These are phyloP conservation scores for Parnassius apollo DNA, from an alignment of 2,888 invertebrate species.

Conservation along the genomic window DNA sequence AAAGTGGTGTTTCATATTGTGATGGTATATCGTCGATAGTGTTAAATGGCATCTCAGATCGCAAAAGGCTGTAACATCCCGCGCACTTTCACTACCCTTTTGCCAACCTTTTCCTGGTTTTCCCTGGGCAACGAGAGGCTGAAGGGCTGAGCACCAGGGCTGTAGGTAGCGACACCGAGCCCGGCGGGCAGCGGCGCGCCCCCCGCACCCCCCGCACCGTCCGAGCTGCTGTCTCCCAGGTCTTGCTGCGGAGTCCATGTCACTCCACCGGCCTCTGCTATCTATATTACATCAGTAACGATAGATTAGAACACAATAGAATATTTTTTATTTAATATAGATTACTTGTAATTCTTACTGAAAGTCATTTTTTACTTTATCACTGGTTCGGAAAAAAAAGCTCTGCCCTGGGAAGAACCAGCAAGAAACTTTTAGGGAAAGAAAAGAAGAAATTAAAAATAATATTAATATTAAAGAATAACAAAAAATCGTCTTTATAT, in stretches of 20 bases:
- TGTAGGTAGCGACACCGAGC: slow-evolving; percentile 54
- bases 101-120: slow-evolving; percentile 63
- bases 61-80: slow-evolving; percentile 57
- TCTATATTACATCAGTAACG: slow-evolving; percentile 31
- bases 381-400: too few species aligned
- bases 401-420: too few species aligned
- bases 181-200: slow-evolving; percentile 31
- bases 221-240: slow-evolving; percentile 84
- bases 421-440: too few species aligned
- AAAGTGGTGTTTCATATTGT: too few species aligned
- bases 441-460: too few species aligned
- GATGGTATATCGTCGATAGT: too few species aligned
- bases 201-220: slow-evolving; percentile 51
- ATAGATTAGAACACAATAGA: too few species aligned
- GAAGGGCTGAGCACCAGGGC: slow-evolving; percentile 83
- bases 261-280: slow-evolving; percentile 43
- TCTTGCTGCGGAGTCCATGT: slow-evolving; percentile 94
- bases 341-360: too few species aligned
- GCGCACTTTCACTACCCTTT: slow-evolving; percentile 26
- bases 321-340: too few species aligned
- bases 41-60: slow-evolving; percentile 29
- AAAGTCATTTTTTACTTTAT: too few species aligned
- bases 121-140: slow-evolving; percentile 89
- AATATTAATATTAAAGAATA: too few species aligned
- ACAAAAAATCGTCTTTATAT: too few species aligned